Percentiles rank a stretch among this genome's conserved stretches.
These are phyloP conservation scores for Larimichthys crocea DNA, from an alignment of 2,113 vertebrate species.

Conservation along the genomic window DNA sequence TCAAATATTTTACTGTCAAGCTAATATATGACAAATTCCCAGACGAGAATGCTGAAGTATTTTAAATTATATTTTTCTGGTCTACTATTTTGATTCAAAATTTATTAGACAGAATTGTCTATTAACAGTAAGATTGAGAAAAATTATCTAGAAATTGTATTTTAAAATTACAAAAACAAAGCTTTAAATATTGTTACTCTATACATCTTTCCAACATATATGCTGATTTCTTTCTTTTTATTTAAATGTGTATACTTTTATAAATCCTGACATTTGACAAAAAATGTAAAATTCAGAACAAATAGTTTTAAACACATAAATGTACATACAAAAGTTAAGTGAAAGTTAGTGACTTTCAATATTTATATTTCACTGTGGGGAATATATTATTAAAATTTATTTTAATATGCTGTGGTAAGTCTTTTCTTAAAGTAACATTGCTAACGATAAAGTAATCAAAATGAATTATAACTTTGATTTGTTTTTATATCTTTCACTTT, in stretches of 20 bases:
- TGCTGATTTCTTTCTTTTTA: background rate
- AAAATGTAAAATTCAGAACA: background rate
- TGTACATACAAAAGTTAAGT: too few relatives aligned
- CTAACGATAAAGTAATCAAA: background rate
- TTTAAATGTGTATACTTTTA: background rate
- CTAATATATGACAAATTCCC: background rate
- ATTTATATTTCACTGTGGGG: background rate
- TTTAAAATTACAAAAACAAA: background rate
- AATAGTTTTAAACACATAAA: background rate
- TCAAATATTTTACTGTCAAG: background rate
- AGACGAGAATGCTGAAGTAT: background rate
- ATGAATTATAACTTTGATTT: background rate
- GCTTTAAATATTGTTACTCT: too few relatives aligned
- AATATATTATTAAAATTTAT: background rate
- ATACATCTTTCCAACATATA: background rate
- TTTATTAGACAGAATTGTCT: background rate
- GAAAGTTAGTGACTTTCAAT: background rate
- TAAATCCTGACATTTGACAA: background rate
- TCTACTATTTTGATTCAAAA: background rate
- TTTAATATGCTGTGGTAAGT: too few relatives aligned
- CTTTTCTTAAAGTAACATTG: background rate
- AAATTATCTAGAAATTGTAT: background rate
- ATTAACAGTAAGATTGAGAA: background rate
- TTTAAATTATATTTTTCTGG: background rate
- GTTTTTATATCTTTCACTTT: background rate